phyloP scores from a whole-genome alignment of 2,888 invertebrate species.

The Teleiodes luculella region DNA sequence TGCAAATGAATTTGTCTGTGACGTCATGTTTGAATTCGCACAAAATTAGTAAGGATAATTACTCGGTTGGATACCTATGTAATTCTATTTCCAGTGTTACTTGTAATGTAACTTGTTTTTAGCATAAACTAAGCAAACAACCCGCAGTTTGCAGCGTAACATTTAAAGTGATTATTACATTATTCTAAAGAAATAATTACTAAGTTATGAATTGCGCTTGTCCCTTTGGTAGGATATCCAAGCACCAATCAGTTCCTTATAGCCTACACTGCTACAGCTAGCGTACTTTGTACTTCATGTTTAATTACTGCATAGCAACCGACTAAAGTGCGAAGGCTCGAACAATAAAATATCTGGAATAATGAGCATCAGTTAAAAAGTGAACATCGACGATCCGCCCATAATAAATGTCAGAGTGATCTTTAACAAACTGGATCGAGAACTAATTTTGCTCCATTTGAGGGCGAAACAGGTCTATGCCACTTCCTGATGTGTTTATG shows the following conservation, averaged over 20 bases:
- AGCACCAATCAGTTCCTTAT: conserved; percentile 5
- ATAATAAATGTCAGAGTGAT: conserved; percentile 70
- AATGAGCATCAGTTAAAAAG: conserved; percentile 29
- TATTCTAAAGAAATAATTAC: background rate
- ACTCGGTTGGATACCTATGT: background rate
- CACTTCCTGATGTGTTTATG: conserved; percentile 55
- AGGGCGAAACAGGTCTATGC: conserved; percentile 57
- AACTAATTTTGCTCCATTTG: conserved; percentile 57
- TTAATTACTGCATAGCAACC: conserved; percentile 10
- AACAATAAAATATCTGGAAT: conserved; percentile 13
- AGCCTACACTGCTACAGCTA: background rate
- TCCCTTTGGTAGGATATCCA: background rate
- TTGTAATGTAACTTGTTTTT: background rate
- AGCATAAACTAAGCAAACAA: background rate
- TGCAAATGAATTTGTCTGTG: background rate
- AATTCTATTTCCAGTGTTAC: too few species aligned
- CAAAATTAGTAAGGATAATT: background rate
- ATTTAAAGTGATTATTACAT: background rate
- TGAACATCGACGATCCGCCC: conserved; percentile 32
- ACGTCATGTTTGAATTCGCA: background rate
- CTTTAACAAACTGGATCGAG: conserved; percentile 64
- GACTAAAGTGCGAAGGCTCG: background rate
- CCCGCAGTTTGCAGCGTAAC: background rate
- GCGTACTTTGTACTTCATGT: background rate
- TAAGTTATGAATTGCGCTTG: background rate